Evolutionary conservation across 2,888 invertebrate species (phyloP).

Genomic region (Brachylomia viminalis): DNA sequence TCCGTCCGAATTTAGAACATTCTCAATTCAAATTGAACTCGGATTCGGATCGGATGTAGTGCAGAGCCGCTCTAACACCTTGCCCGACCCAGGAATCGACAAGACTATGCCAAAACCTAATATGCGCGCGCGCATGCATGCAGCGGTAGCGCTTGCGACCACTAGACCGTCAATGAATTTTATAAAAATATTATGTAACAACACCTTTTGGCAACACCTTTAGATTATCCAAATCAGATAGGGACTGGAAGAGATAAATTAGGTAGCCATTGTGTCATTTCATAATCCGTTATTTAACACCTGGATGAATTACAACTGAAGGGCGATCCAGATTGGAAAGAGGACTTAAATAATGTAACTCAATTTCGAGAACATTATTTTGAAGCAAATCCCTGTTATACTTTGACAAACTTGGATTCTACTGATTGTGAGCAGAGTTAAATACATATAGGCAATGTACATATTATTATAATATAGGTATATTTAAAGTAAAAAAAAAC

Average conservation of each 20-base stretch:
- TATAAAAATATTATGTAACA: background rate
- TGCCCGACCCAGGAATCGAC: background rate
- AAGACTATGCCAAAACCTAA: background rate
- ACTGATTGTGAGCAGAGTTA: slow-evolving; percentile 1
- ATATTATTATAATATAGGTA: no score
- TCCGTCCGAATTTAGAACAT: no score
- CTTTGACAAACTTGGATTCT: background rate
- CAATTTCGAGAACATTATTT: slow-evolving; percentile 32
- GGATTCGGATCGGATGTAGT: no score
- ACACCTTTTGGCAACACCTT: background rate
- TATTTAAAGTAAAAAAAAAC: no score
- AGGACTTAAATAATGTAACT: slow-evolving; percentile 23
- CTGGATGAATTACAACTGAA: slow-evolving; percentile 42
- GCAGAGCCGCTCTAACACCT: no score
- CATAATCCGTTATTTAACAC: slow-evolving; percentile 52
- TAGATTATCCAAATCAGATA: background rate
- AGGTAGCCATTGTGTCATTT: slow-evolving; percentile 8
- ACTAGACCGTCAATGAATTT: background rate
- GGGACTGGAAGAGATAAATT: slow-evolving; percentile 33
- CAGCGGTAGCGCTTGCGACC: background rate
- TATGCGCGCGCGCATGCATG: no score
- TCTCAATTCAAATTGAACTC: no score
- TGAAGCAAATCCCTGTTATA: slow-evolving; percentile 1
- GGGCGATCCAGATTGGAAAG: slow-evolving; percentile 35
- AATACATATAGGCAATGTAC: background rate